Percentiles rank a stretch among this genome's conserved stretches.
Evolutionary conservation across 2,797 vertebrate species (phyloP).

Genomic region (Gallinago solitaria): DNA sequence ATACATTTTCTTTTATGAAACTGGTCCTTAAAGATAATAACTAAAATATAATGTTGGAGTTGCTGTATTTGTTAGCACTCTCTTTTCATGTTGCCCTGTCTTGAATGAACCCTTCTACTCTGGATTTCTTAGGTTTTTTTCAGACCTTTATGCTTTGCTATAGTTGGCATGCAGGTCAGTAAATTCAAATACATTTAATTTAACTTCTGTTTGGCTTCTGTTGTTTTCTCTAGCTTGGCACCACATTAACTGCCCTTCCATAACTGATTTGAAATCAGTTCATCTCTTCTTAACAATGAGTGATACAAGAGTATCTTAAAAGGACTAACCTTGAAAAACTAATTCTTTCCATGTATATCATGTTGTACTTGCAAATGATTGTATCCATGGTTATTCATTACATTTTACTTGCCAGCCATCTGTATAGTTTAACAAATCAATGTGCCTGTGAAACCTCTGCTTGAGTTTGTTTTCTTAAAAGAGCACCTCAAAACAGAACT

Average conservation of each 20-base stretch:
- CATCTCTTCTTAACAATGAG: background rate
- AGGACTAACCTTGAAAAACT: background rate
- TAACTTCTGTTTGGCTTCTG: background rate
- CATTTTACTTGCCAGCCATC: background rate
- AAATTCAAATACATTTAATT: background rate
- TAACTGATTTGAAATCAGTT: background rate
- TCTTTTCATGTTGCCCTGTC: background rate
- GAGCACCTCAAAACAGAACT: background rate
- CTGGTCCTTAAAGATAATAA: background rate
- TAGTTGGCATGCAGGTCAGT: background rate
- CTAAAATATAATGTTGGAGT: background rate
- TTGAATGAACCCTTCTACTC: background rate
- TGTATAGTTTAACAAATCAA: background rate
- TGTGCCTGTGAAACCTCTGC: background rate
- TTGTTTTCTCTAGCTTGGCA: background rate
- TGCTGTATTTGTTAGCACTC: background rate
- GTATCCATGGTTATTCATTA: background rate
- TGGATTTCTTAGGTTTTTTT: rapidly evolving
- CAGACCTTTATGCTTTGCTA: background rate
- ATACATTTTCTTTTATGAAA: background rate
- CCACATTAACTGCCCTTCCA: background rate
- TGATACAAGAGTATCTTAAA: background rate
- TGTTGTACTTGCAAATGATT: background rate
- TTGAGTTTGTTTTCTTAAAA: background rate
- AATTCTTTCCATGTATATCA: background rate